Percentiles rank a stretch among this genome's conserved stretches.
Conservation (phyloP, 2,113 vertebrate genomes). For the Neofelis nebulosa region DNA sequence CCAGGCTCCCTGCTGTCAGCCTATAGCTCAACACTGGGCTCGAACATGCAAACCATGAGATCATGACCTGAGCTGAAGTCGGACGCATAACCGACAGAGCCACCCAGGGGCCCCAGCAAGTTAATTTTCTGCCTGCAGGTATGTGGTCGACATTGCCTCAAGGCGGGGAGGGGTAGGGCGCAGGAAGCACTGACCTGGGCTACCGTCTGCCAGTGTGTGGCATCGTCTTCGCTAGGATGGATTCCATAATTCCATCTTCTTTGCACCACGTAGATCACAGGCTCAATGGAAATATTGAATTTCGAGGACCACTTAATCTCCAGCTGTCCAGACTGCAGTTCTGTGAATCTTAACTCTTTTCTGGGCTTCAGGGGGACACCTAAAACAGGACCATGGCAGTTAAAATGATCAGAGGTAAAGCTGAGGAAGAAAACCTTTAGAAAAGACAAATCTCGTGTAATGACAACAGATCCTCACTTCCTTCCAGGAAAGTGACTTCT, state of each 20-base stretch:
- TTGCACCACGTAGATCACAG: constrained; percentile 95
- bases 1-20: no score
- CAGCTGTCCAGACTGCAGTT: constrained; percentile 90
- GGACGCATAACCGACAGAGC: no score
- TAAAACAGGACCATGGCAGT: constrained; percentile 74
- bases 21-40: no score
- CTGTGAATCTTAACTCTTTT: constrained; percentile 93
- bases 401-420: fast-evolving
- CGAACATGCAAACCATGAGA: no score
- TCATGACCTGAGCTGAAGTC: no score
- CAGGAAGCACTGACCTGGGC: constrained; percentile 88
- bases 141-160: fast-evolving
- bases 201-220: constrained; percentile 92
- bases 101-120: no score
- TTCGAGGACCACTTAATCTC: constrained; percentile 97
- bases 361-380: constrained; percentile 96
- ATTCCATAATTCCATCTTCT: constrained; percentile 97
- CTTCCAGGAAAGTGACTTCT: not conserved
- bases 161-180: fast-evolving
- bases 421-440: not conserved
- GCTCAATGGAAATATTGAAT: constrained; percentile 97
- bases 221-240: constrained; percentile 95
- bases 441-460: fast-evolving
- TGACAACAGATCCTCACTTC: fast-evolving
- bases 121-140: not conserved